Evolutionary conservation across 2,797 vertebrate genomes (phyloP).

Genomic region (Pipistrellus pygmaeus): DNA sequence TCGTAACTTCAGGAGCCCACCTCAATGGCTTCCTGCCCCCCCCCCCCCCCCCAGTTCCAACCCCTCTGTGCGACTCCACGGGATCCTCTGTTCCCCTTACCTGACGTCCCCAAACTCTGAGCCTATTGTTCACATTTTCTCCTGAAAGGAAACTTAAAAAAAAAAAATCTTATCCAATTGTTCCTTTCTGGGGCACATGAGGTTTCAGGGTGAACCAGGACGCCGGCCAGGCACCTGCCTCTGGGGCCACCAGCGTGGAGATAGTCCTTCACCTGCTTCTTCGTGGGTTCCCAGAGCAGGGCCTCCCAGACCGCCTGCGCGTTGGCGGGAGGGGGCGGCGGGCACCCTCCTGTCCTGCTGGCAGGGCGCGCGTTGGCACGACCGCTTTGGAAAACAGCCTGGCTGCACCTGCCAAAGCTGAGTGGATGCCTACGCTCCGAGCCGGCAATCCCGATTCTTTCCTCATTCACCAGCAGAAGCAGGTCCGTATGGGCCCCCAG

Average conservation of each 20-base stretch:
- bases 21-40: neutral
- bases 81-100: no score
- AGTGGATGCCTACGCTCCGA: accelerated
- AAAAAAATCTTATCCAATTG: neutral
- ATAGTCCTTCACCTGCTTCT: neutral
- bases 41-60: neutral
- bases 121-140: neutral
- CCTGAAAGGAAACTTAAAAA: neutral
- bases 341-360: accelerated
- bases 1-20: accelerated
- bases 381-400: neutral
- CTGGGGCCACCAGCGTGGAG: accelerated
- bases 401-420: neutral
- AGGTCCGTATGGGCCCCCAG: accelerated
- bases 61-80: neutral
- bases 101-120: neutral
- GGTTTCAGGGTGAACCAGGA: neutral
- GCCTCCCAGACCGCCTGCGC: neutral
- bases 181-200: neutral
- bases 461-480: neutral
- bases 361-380: neutral
- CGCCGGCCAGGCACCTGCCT: neutral
- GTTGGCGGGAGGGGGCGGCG: neutral
- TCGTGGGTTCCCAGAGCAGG: accelerated
- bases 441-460: neutral